A percentile compares a stretch with the other conserved stretches of the same genome.
Conservation (phyloP, 2,113 vertebrate genomes). For the Oxyruncus cristatus region DNA sequence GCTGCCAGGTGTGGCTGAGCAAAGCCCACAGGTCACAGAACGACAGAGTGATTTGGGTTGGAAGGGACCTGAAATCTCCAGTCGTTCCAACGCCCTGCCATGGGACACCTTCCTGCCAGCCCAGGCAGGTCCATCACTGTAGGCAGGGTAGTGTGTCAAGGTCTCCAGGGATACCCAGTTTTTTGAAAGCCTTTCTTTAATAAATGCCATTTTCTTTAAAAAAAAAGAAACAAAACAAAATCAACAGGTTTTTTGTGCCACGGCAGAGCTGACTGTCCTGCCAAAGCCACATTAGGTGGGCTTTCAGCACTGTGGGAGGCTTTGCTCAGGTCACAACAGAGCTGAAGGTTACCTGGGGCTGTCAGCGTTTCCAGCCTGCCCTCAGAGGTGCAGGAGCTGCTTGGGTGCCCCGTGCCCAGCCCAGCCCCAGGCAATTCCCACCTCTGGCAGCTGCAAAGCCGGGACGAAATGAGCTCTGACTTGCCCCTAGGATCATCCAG, state of each 20-base stretch:
- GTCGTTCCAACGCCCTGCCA: background rate
- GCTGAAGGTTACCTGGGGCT: background rate
- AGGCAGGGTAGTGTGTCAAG: rapidly evolving
- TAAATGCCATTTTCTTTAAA: background rate
- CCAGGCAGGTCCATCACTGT: background rate
- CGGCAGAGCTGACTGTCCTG: background rate
- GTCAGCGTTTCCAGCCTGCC: background rate
- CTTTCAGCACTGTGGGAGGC: background rate
- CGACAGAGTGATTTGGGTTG: background rate
- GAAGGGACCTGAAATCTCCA: background rate
- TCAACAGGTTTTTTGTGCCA: rapidly evolving
- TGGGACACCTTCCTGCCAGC: background rate
- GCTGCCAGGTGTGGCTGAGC: background rate
- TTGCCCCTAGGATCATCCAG: background rate
- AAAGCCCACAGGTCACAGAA: background rate
- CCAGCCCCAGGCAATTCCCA: background rate
- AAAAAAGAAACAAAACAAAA: background rate
- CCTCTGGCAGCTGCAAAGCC: background rate
- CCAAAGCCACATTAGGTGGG: background rate
- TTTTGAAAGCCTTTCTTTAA: background rate
- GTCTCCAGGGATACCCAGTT: background rate
- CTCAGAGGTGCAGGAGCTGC: background rate
- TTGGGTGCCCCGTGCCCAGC: background rate
- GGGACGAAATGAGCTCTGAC: background rate
- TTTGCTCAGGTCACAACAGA: background rate